Percentiles rank a stretch among this genome's conserved stretches.
These are phyloP conservation scores for Colletes latitarsis DNA, from an alignment of 1,140 invertebrate genomes.

Conservation along the genomic window DNA sequence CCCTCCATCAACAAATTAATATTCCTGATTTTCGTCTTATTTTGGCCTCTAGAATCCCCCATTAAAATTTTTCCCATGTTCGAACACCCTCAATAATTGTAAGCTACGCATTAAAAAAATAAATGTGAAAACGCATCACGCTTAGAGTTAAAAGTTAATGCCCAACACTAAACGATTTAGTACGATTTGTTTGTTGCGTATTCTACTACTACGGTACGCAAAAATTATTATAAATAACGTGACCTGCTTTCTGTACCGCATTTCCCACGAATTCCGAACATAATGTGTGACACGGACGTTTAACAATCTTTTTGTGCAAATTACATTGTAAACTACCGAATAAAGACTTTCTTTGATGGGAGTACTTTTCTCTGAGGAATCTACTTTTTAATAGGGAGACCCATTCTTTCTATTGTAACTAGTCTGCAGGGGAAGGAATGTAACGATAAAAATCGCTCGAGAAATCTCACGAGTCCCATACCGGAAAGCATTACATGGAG, in stretches of 20 bases:
- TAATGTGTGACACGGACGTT: not conserved
- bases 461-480: conserved; percentile 49
- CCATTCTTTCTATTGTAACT: conserved; percentile 20
- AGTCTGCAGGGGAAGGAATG: conserved; percentile 19
- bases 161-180: no score
- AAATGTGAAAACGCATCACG: no score
- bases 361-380: conserved; percentile 18
- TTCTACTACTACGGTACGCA: no score
- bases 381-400: conserved; percentile 16
- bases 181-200: no score
- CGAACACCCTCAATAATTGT: no score
- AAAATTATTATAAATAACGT: not conserved
- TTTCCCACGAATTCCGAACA: not conserved
- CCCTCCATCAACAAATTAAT: no score
- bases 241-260: not conserved
- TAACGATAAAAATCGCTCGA: conserved; percentile 53
- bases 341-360: not conserved
- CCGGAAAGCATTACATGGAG: conserved; percentile 52
- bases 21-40: no score
- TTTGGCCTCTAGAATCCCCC: no score
- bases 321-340: not conserved
- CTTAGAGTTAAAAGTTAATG: no score
- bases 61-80: no score
- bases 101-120: no score
- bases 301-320: not conserved